Base-by-base conservation (phyloP, 2,888 invertebrate genomes). In the Patella caerulea region DNA sequence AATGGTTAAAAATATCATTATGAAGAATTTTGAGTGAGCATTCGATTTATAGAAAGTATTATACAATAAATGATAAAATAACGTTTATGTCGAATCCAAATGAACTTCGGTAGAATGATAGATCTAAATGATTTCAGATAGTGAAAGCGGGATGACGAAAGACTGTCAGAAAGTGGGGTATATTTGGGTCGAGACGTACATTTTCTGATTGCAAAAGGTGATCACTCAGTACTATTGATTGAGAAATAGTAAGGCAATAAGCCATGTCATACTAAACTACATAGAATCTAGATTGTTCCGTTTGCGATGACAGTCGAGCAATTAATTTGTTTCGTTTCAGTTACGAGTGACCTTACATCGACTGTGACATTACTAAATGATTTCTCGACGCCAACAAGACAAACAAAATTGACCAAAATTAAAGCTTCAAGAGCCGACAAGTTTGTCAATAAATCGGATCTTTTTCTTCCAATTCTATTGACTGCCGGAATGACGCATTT, bases 401-500 rank as follows among this genome's bases (percentile, higher is more conserved):
- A 65, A 65, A 65, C 65, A 65, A 11, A 11, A 65, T 65, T 65
- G 65, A 65, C 65, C 24, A 24, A 65, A 24, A 65, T 45, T 65
- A 19, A 65, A 24, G 24, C 24, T 24, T 65, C 65, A 65, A 65
- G 19, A 24, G 65, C 19, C 12, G 65, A 59, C n/a, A 65, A 24
- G 19, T 65, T 65, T 65, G 65, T 15, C 65, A 24, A 65, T 65
- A 65, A 65, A 24, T 65, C 65, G 19, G 19, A 65, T 65, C 24
- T 65, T 65, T 65, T 24, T 65, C 24, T 65, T 65, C 65, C 14
- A 65, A n/a, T 24, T 24, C 65, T 65, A 65, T 65, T 19, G 65
- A 45, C 45, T 24, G 24, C 65, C 65, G 65, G 65, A 65, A 65
- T 65, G 65, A 65, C 65, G 65, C 65, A 65, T 65, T 65, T 65